These are phyloP conservation scores for Novumbra hubbsi DNA, from an alignment of 2,797 vertebrate species.

Conservation along the genomic window DNA sequence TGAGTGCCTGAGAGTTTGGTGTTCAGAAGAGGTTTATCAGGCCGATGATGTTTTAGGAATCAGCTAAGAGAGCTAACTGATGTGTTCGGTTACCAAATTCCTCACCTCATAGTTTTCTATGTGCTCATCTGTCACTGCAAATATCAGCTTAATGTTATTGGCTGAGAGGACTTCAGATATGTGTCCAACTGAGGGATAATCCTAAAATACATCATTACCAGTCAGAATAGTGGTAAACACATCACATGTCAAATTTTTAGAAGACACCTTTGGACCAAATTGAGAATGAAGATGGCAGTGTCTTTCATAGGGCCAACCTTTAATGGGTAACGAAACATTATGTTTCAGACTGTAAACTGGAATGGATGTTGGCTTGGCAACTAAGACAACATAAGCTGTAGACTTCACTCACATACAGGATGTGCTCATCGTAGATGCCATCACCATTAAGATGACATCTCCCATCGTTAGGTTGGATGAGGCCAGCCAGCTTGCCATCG, in stretches of 20 bases:
- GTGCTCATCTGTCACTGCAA: constrained; percentile 66
- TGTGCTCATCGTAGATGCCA: constrained; percentile 63
- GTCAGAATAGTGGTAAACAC: no score
- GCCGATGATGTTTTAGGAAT: background rate
- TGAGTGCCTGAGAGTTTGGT: constrained; percentile 60
- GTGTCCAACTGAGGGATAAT: constrained; percentile 75
- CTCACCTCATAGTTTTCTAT: constrained; percentile 65
- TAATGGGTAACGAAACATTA: no score
- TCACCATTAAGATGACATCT: constrained; percentile 70
- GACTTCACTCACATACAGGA: constrained; percentile 57
- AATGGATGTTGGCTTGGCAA: background rate
- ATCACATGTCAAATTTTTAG: no score
- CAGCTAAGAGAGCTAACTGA: background rate
- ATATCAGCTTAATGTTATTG: constrained; percentile 74
- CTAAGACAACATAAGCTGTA: background rate
- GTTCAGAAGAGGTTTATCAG: background rate
- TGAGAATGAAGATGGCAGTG: no score
- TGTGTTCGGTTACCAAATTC: background rate
- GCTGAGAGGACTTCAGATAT: constrained; percentile 65
- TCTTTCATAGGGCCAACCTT: no score
- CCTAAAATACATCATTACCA: constrained; percentile 48
- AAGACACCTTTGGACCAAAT: no score
- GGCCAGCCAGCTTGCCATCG: constrained; percentile 72
- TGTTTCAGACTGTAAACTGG: background rate
- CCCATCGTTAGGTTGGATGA: constrained; percentile 69